Evolutionary conservation across 2,797 vertebrate genomes (phyloP), one percentile per base, ranked within the genome.

Genomic region (Enteromius anoplus): DNA sequence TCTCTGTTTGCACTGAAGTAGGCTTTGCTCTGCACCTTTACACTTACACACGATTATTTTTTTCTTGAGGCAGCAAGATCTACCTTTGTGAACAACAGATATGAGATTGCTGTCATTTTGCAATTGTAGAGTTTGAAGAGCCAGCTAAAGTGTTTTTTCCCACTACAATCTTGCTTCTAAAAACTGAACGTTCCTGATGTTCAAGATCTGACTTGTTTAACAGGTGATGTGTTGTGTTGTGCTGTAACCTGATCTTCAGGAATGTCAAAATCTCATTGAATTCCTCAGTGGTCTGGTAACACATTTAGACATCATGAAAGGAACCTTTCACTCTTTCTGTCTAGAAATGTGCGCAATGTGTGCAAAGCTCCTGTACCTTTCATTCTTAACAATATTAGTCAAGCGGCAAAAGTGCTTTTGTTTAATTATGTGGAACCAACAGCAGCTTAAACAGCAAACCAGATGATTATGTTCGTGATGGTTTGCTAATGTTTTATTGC

Each of bases 191-290:
- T 86, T 87, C 80, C 84, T 68, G 55, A 86, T 65, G 23, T 47
- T 42, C 88, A 80, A 79, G 88, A 84, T 23, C 11, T 1, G 77
- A 77, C 88, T 86, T 53, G 86, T 80, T 64, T 19, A 84, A 82
- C 86, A 79, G 83, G 85, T 83, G 86, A 85, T 75, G 64, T 69
- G 42, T 51, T 40, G 60, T 66, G 76, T 77, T 75, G 17, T 64
- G 73, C 78, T 75, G 12, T 71, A 85, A 85, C 76, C 45, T 73
- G 82, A 86, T 62, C 80, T 78, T 51, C 26, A 81, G 73, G 73
- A 83, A 87, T 86, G 82, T 81, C 60, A 9, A 9, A 65, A 42
- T 81, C 55, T 58, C 42, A 4, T 64, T n/a, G 40, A 66, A 70
- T 70, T 23, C 68, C n/a, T 75, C n/a, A 23, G 49, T 40, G 78